Evolutionary conservation across 2,888 invertebrate species (phyloP), one percentile per base, ranked within the genome.

Genomic region (Sarcophaga caerulescens): DNA sequence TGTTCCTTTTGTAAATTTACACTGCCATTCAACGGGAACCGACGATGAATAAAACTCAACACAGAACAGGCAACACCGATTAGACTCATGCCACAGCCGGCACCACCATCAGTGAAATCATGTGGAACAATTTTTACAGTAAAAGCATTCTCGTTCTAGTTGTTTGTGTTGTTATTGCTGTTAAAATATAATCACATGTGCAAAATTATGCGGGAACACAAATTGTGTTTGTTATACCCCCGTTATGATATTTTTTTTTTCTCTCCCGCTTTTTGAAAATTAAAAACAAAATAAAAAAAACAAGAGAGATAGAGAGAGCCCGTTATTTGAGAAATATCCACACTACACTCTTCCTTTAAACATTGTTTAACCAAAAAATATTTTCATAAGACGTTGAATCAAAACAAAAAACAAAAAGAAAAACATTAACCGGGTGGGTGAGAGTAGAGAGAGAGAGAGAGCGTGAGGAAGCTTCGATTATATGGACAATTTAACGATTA

Each of bases 101-200:
- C 17, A 52, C 74, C 57, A 84, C 59, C 84, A 84, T 79, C 70
- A 79, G 74, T 69, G 75, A 79, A 79, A 79, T 84, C 80, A 74
- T 86, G 77, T 70, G 77, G 74, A 52, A 84, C 80, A 84, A 86
- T 78, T 78, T 78, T 17, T 17, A 35, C 60, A 84, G 52, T 81
- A 84, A 81, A 86, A 84, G 35, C 35, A 35, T 35, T 35, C 10
- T 35, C 8, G 8, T 35, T 35, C n/a, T n/a, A n/a, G 35, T 35
- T 35, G 35, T 35, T n/a, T n/a, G n/a, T 8, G 35, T 35, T 35
- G 35, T 35, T 35, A 8, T 35, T 69, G 77, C 81, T 86, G 76
- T 84, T 69, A 84, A 86, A 86, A 86, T 84, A 84, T 84, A 86
- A 86, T 84, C 84, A 84, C 84, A 86, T 84, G 85, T 81, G 77